Conservation (phyloP, 2,113 vertebrate species). For the Lycaon pictus region DNA sequence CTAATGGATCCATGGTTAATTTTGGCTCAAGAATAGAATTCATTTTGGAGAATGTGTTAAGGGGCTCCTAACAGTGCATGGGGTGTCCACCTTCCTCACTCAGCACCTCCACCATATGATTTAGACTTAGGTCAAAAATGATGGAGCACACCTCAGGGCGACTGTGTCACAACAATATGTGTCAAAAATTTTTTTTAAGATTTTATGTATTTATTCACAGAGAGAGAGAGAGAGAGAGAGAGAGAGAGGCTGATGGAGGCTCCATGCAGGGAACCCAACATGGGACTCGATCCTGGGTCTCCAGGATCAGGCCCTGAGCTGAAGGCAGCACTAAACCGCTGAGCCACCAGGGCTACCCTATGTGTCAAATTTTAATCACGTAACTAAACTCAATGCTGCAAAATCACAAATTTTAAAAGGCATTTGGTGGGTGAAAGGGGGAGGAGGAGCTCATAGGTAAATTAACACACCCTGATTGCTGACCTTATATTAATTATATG, state of each 20-base stretch:
- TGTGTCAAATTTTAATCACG: background rate
- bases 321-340: too few relatives aligned
- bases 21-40: background rate
- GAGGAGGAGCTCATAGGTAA: background rate
- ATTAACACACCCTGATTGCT: slow-evolving; percentile 56
- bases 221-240: too few relatives aligned
- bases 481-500: slow-evolving; percentile 42
- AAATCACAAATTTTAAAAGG: background rate
- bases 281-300: too few relatives aligned
- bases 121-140: background rate
- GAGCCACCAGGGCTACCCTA: too few relatives aligned
- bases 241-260: too few relatives aligned
- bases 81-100: background rate
- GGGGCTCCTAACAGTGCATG: background rate
- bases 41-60: background rate
- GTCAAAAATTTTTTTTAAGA: background rate
- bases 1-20: background rate
- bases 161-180: background rate
- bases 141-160: background rate
- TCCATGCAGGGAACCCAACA: too few relatives aligned
- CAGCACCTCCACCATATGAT: background rate
- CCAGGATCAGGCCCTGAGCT: too few relatives aligned
- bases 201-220: too few relatives aligned
- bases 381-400: background rate
- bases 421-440: background rate